Evolutionary conservation across 2,113 vertebrate genomes (phyloP).

Genomic region (Antennarius striatus): DNA sequence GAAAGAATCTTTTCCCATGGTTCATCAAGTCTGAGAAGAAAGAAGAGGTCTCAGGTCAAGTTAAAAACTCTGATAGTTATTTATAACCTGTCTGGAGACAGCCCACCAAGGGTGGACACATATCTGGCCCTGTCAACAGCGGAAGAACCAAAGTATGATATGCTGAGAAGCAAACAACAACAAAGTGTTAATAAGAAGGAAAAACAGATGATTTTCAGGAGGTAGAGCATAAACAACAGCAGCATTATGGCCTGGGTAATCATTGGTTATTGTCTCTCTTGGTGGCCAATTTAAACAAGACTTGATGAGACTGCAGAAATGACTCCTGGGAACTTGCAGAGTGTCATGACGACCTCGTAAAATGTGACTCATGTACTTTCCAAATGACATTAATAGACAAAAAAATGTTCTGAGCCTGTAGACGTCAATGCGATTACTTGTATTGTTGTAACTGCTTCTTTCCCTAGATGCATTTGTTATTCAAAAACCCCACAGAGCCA

Average conservation of each 20-base stretch:
- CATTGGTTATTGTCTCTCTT: constrained; percentile 6
- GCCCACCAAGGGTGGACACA: constrained; percentile 66
- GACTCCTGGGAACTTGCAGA: constrained; percentile 11
- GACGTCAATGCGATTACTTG: neutral
- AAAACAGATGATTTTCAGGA: constrained; percentile 36
- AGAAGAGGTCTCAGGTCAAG: constrained; percentile 72
- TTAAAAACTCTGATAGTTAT: constrained; percentile 66
- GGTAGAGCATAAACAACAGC: constrained; percentile 14
- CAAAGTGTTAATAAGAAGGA: constrained; percentile 33
- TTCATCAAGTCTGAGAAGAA: constrained; percentile 77
- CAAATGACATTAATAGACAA: constrained; percentile 20
- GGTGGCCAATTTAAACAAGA: constrained; percentile 27
- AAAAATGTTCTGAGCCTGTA: neutral
- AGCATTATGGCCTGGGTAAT: constrained; percentile 10
- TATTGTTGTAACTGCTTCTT: neutral
- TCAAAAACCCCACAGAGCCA: constrained; percentile 3
- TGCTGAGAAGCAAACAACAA: constrained; percentile 38
- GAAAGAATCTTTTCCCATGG: constrained; percentile 80
- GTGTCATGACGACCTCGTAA: constrained; percentile 33
- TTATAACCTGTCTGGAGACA: constrained; percentile 75
- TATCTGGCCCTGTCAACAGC: constrained; percentile 68
- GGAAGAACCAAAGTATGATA: constrained; percentile 58
- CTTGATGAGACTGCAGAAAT: constrained; percentile 4
- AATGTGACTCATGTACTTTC: constrained; percentile 38
- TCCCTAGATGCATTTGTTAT: constrained; percentile 9